phyloP scores from a whole-genome alignment of 2,888 invertebrate species.

The Malachius bipustulatus region DNA sequence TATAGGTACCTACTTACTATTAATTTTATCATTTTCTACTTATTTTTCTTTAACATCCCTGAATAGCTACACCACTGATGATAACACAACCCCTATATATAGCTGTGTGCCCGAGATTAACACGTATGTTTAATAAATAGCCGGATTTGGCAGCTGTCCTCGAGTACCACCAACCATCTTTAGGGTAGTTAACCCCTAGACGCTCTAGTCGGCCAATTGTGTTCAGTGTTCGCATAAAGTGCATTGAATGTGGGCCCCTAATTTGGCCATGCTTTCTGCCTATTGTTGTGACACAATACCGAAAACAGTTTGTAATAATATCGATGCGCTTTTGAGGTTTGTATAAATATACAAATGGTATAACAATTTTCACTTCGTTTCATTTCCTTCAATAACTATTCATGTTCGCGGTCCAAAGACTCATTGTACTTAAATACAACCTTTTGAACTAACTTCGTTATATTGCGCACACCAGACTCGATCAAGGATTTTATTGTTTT shows the following conservation, averaged over 20 bases:
- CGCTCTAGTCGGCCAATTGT: slow-evolving; percentile 17
- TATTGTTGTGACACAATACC: slow-evolving; percentile 37
- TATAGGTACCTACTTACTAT: no score
- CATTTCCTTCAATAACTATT: slow-evolving; percentile 1
- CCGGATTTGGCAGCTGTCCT: slow-evolving; percentile 38
- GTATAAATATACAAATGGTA: slow-evolving; percentile 26
- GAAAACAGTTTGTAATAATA: slow-evolving; percentile 40
- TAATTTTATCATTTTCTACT: no score
- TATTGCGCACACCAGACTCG: no score
- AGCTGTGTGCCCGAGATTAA: slow-evolving; percentile 32
- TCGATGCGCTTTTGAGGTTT: slow-evolving; percentile 39
- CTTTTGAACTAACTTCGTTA: no score
- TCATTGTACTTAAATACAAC: no score
- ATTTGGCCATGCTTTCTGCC: slow-evolving; percentile 12
- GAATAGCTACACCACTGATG: neutral
- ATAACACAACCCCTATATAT: slow-evolving; percentile 1
- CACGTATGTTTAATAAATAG: slow-evolving; percentile 42
- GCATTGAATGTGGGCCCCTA: neutral
- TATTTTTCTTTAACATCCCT: no score
- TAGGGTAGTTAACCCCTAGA: slow-evolving; percentile 28
- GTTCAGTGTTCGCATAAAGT: slow-evolving; percentile 7
- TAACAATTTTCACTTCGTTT: slow-evolving; percentile 13
- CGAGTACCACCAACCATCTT: slow-evolving; percentile 26
- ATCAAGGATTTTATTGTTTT: no score
- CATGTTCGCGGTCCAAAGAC: no score